Percentiles rank a stretch among this genome's conserved stretches.
phyloP scores from a whole-genome alignment of 92 coral and sea anemone species.

The Heteractis magnifica region DNA sequence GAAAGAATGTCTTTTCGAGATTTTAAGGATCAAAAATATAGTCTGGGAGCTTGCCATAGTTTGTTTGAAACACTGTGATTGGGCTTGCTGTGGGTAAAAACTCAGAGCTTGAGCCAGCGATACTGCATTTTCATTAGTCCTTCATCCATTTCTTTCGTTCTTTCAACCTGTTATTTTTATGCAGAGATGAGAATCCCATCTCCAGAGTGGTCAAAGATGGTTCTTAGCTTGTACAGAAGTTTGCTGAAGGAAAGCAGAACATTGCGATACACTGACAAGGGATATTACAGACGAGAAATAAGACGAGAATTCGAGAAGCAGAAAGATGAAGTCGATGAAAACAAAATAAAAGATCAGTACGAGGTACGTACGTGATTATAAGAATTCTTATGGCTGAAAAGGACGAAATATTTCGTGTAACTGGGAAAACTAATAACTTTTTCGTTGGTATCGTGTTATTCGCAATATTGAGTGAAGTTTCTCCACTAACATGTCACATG shows the following conservation, averaged over 20 bases:
- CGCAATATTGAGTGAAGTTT: too few relatives aligned
- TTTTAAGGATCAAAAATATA: not conserved
- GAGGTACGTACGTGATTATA: slow-evolving; percentile 46
- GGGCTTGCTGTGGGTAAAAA: not conserved
- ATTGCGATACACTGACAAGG: slow-evolving; percentile 61
- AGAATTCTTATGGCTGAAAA: not conserved
- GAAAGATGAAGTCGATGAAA: slow-evolving; percentile 74
- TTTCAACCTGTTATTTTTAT: not conserved
- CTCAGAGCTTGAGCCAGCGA: not conserved
- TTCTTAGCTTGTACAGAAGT: slow-evolving; percentile 57
- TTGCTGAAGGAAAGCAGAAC: slow-evolving; percentile 64
- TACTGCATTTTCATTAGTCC: not conserved
- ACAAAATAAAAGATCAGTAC: slow-evolving; percentile 69
- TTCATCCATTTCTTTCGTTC: not conserved
- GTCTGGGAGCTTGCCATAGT: not conserved
- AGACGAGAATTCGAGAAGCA: slow-evolving; percentile 77
- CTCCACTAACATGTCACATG: too few relatives aligned
- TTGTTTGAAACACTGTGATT: not conserved
- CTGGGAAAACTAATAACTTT: too few relatives aligned
- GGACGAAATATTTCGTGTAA: not conserved
- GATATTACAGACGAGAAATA: slow-evolving; percentile 62
- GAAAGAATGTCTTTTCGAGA: too few relatives aligned
- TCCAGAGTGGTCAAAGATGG: slow-evolving; percentile 65
- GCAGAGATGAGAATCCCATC: slow-evolving; percentile 65
- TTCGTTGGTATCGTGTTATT: not conserved